A percentile compares a stretch with the other conserved stretches of the same genome.
phyloP scores from a whole-genome alignment of 2,797 vertebrate species.

The Urosaurus nigricauda region DNA sequence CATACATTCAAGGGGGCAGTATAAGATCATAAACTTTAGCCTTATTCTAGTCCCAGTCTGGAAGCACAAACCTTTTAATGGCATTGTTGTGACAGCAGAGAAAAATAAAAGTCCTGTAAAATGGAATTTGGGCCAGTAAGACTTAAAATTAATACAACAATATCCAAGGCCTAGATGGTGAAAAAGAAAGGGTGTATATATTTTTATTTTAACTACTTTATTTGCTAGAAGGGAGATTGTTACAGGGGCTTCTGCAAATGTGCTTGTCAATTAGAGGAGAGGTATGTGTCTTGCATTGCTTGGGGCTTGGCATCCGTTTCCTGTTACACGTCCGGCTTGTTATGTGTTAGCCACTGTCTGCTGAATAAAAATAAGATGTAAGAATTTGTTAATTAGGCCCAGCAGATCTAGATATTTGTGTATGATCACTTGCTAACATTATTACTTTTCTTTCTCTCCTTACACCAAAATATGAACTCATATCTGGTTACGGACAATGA shows the following conservation, averaged over 20 bases:
- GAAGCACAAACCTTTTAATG: not conserved
- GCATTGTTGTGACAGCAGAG: not conserved
- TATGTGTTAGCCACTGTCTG: conserved; percentile 35
- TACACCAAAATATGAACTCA: not conserved
- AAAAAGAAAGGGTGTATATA: not conserved
- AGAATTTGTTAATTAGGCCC: conserved; percentile 46
- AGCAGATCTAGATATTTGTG: conserved; percentile 12
- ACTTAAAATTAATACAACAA: not conserved
- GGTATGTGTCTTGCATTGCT: conserved; percentile 14
- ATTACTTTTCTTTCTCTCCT: conserved; percentile 29
- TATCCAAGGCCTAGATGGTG: not conserved
- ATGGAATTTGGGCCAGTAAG: not conserved
- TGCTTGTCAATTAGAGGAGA: conserved; percentile 36
- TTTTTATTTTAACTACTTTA: not conserved
- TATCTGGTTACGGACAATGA: not conserved
- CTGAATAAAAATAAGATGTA: conserved; percentile 43
- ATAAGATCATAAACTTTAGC: not conserved
- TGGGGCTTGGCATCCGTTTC: conserved; percentile 25
- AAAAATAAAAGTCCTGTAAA: not conserved
- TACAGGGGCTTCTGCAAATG: conserved; percentile 10
- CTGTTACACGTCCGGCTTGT: conserved; percentile 19
- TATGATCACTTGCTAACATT: conserved; percentile 13
- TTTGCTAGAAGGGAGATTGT: not conserved
- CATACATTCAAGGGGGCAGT: not conserved
- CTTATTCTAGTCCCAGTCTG: not conserved